A percentile compares a stretch with the other conserved stretches of the same genome.
These are phyloP conservation scores for Henricia sp. DNA, from an alignment of 53 echinoderm and acorn worm species.

Conservation along the genomic window DNA sequence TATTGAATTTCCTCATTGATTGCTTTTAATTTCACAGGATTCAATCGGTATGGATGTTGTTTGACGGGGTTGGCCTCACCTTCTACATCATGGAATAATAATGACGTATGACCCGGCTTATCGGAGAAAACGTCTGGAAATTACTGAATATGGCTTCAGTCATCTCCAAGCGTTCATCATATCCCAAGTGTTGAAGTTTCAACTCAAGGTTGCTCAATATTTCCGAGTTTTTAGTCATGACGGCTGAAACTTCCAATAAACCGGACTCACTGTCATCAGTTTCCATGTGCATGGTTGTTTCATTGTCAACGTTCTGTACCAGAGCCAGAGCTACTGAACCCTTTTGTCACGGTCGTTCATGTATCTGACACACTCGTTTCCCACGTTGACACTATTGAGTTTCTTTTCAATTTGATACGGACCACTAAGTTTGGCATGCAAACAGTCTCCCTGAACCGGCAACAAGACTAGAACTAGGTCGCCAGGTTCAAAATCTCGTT, in stretches of 20 bases:
- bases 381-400: slow-evolving; percentile 49
- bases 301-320: too few species aligned
- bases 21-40: slow-evolving; percentile 52
- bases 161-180: slow-evolving; percentile 30
- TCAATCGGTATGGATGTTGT: slow-evolving; percentile 68
- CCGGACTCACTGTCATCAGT: neutral
- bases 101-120: slow-evolving; percentile 36
- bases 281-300: neutral
- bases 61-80: slow-evolving; percentile 62
- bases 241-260: neutral
- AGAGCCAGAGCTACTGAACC: slow-evolving; percentile 2
- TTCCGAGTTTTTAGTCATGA: slow-evolving; percentile 62
- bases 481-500: slow-evolving; percentile 54
- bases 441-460: slow-evolving; percentile 45
- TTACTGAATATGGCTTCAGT: slow-evolving; percentile 15
- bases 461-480: slow-evolving; percentile 66
- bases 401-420: slow-evolving; percentile 63
- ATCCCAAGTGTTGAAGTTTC: slow-evolving; percentile 54
- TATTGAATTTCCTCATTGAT: slow-evolving; percentile 30
- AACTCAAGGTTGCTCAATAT: slow-evolving; percentile 37
- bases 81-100: slow-evolving; percentile 60
- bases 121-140: slow-evolving; percentile 59
- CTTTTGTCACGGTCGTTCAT: slow-evolving; percentile 15
- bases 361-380: slow-evolving; percentile 60
- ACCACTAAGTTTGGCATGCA: slow-evolving; percentile 55